Conservation (phyloP, 2,797 vertebrate genomes). For the Salarias fasciatus region DNA sequence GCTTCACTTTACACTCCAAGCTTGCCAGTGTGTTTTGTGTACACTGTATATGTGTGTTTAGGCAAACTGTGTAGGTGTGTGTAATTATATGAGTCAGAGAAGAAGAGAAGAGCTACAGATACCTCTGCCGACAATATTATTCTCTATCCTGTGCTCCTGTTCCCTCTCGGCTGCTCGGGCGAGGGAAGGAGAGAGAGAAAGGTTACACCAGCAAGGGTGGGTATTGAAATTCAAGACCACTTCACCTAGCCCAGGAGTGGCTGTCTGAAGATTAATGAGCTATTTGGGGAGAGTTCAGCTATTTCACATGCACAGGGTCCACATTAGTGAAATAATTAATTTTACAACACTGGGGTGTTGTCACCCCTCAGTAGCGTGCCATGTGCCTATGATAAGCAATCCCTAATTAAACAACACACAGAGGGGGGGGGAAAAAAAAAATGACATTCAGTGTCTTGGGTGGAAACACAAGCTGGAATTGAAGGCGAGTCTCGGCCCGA, state of each 20-base stretch:
- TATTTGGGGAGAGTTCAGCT: conserved; percentile 87
- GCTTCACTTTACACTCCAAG: conserved; percentile 45
- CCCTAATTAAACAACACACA: conserved; percentile 86
- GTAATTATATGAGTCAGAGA: conserved; percentile 73
- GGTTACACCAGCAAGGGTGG: conserved; percentile 75
- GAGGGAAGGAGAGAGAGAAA: conserved; percentile 61
- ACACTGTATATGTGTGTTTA: conserved; percentile 38
- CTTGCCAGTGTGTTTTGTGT: conserved; percentile 16
- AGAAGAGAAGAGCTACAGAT: conserved; percentile 64
- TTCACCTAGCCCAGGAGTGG: conserved; percentile 82
- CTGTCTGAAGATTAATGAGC: conserved; percentile 91
- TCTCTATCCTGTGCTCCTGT: conserved; percentile 59
- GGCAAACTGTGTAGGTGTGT: conserved; percentile 69
- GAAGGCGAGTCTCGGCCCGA: conserved; percentile 9
- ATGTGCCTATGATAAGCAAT: conserved; percentile 84
- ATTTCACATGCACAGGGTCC: conserved; percentile 83
- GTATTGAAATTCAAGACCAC: conserved; percentile 87
- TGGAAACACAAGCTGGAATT: conserved; percentile 46
- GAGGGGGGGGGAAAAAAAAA: conserved; percentile 53
- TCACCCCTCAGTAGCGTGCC: conserved; percentile 74
- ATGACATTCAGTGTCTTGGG: conserved; percentile 77
- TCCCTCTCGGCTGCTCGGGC: conserved; percentile 45
- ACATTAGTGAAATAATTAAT: conserved; percentile 90
- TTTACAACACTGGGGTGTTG: conserved; percentile 89
- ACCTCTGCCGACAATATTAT: conserved; percentile 71